A percentile compares a stretch with the other conserved stretches of the same genome.
phyloP scores from a whole-genome alignment of 2,797 vertebrate genomes.

The Oreortyx pictus region DNA sequence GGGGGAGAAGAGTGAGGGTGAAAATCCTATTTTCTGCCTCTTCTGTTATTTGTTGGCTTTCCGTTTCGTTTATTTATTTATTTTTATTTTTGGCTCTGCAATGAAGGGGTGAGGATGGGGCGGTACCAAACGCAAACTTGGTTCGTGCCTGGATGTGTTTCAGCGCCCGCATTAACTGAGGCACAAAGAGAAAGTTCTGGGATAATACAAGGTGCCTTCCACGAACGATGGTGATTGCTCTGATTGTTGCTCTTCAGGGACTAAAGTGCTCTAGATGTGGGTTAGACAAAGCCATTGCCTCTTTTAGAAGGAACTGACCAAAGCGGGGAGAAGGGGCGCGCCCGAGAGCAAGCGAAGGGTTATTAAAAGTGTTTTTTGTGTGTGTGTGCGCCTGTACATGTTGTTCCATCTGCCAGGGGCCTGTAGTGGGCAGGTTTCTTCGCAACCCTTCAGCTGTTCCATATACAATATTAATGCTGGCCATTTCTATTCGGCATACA shows the following conservation, averaged over 20 bases:
- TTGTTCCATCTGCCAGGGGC: slow-evolving; percentile 96
- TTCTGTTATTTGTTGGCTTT: not conserved
- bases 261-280: slow-evolving; percentile 8
- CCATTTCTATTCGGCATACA: slow-evolving; percentile 83
- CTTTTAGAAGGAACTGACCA: slow-evolving; percentile 76
- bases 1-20: not conserved
- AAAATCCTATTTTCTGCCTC: slow-evolving; percentile 8
- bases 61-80: too few species aligned
- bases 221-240: not conserved
- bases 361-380: slow-evolving; percentile 81
- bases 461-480: slow-evolving; percentile 96
- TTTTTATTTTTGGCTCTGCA: not conserved
- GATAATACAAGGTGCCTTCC: not conserved
- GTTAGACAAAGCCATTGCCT: slow-evolving; percentile 85
- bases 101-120: not conserved
- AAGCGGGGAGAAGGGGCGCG: slow-evolving; percentile 34
- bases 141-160: not conserved
- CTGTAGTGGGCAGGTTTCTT: slow-evolving; percentile 80
- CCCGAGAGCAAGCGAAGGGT: slow-evolving; percentile 73
- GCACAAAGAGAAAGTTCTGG: slow-evolving; percentile 17
- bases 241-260: not conserved
- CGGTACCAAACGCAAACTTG: not conserved
- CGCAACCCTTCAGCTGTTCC: slow-evolving; percentile 91
- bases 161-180: not conserved
- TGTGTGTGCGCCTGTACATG: slow-evolving; percentile 56